Base-by-base conservation (phyloP, 1,140 invertebrate genomes). In the Drosophila serrata region DNA sequence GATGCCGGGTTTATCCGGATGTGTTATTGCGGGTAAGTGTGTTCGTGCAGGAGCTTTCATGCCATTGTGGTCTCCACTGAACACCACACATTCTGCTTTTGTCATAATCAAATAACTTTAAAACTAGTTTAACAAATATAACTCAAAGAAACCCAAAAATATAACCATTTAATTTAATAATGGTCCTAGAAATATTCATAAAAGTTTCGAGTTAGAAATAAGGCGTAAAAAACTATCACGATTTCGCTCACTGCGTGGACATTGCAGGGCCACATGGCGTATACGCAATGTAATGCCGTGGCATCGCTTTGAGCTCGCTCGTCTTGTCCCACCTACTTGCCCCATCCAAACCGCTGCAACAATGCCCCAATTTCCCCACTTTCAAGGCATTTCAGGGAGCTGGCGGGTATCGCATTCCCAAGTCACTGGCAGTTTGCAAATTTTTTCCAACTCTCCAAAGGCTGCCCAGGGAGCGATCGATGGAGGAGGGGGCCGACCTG, bases 351-450 rank as follows among this genome's bases (percentile, higher is more conserved):
- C 33, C 33, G 19, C 33, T 37, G 5, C 31, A 37, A 37, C 51
- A 55, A 37, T 37, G 33, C 13, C 19, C 51, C 51, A 37, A 37
- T 48, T 29, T 24, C n/a, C 55, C 27, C 37, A 29, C 24, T 61
- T 51, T 75, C 65, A 75, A 65, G 56, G 45, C 55, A 51, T 55
- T 42, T 43, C 45, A 27, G 22, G 31, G 3, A 59, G 55, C 31
- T 70, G 46, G 24, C 48, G 68, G 49, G 42, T 35, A 57, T 42
- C 33, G 35, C 53, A 79, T 43, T 74, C 77, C 78, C 73, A 74
- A 81, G 68, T 69, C 68, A 64, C 42, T 55, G 59, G 58, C 63
- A 77, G 79, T 67, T 85, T 65, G 53, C 57, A 70, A 74, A 81
- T 61, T 78, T 67, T 67, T 59, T 31, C 9, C 68, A 80, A 51